These are phyloP conservation scores for Solenodon paradoxus DNA, from an alignment of 2,113 vertebrate genomes.

Conservation along the genomic window DNA sequence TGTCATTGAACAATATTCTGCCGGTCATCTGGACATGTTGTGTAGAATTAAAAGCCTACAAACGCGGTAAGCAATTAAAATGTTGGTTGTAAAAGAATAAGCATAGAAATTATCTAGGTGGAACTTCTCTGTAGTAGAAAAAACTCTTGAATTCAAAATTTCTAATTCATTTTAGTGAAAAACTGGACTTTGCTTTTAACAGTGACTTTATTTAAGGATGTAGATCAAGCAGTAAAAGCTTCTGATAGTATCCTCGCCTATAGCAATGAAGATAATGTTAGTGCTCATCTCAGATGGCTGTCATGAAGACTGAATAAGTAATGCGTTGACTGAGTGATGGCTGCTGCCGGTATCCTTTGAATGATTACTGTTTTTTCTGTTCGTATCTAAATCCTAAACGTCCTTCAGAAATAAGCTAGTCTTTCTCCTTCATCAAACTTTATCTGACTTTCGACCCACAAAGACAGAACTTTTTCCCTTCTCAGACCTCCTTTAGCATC, in stretches of 20 bases:
- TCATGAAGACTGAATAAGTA: not conserved
- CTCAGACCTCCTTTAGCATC: not conserved
- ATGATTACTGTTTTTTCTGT: not conserved
- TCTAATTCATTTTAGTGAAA: not conserved
- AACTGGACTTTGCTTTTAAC: not conserved
- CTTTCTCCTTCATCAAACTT: not conserved
- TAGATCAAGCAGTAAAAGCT: not conserved
- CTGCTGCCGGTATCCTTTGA: not conserved
- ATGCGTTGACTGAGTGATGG: not conserved
- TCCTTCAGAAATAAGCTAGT: not conserved
- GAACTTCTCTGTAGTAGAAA: not conserved
- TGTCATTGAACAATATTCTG: slow-evolving; percentile 98
- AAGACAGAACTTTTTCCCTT: not conserved
- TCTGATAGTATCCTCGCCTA: not conserved
- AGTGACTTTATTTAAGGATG: not conserved
- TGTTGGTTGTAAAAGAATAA: not conserved
- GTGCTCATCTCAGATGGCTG: not conserved
- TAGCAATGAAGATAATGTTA: not conserved
- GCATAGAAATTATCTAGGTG: not conserved
- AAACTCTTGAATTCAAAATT: not conserved
- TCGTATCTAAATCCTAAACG: not conserved
- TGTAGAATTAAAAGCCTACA: slow-evolving; percentile 98
- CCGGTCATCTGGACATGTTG: slow-evolving; percentile 97
- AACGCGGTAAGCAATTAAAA: slow-evolving; percentile 86
- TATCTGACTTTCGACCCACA: not conserved